Conservation (phyloP, 2,888 invertebrate species). For the Holacanthella duospinosa region DNA sequence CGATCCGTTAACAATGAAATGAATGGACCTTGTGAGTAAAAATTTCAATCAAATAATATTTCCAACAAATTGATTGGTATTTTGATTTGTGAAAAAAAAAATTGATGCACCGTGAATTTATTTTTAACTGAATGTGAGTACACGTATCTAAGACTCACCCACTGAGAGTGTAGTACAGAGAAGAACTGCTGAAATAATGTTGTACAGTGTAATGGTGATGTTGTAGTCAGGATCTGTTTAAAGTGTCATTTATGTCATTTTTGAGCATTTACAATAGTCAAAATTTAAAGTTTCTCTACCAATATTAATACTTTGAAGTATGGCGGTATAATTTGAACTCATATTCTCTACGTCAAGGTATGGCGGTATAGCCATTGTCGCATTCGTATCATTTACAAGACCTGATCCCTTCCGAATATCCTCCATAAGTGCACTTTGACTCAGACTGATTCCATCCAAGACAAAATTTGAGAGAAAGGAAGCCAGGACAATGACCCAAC, state of each 20-base stretch:
- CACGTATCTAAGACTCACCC: too few species aligned
- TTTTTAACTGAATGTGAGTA: too few species aligned
- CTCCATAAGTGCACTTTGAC: conserved; percentile 53
- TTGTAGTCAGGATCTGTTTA: background rate
- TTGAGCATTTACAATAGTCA: too few species aligned
- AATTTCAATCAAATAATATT: too few species aligned
- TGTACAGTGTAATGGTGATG: background rate
- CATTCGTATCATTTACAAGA: background rate
- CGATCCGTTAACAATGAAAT: conserved; percentile 85
- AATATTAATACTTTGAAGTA: too few species aligned
- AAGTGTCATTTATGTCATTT: too few species aligned
- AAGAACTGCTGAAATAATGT: background rate
- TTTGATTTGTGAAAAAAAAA: background rate
- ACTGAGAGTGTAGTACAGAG: background rate
- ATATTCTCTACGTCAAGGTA: too few species aligned
- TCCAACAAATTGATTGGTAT: too few species aligned
- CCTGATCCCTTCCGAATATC: background rate
- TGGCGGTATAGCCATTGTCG: too few species aligned
- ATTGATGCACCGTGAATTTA: background rate
- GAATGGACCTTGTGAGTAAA: conserved; percentile 85
- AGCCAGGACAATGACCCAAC: conserved; percentile 80
- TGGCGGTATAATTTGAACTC: too few species aligned
- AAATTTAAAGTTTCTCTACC: too few species aligned
- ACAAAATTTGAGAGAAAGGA: conserved; percentile 87
- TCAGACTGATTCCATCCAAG: conserved; percentile 89